Percentiles rank a stretch among this genome's conserved stretches.
Conservation (phyloP, 92 coral and sea anemone species). For the Epizoanthus illoricatus region DNA sequence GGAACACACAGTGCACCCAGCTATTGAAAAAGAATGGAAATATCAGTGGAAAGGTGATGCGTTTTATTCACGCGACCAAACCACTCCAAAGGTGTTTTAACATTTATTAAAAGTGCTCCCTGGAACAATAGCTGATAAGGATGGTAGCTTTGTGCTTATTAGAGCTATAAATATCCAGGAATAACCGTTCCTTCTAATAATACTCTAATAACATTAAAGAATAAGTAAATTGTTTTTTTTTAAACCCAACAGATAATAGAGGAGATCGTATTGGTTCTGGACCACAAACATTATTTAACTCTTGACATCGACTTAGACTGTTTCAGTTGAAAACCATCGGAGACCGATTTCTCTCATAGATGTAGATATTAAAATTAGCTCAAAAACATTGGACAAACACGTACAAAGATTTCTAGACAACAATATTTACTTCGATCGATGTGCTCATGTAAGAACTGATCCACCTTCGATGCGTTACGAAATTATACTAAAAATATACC, state of each 20-base stretch:
- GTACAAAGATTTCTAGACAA: background rate
- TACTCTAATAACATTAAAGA: constrained; percentile 30
- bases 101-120: constrained; percentile 2
- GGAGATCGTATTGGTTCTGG: background rate
- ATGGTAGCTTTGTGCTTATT: background rate
- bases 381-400: constrained; percentile 5
- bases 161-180: background rate
- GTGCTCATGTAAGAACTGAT: constrained; percentile 29
- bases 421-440: constrained; percentile 19
- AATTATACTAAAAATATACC: constrained; percentile 13
- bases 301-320: constrained; percentile 42
- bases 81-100: constrained; percentile 46
- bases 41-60: constrained; percentile 50
- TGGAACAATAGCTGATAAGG: background rate
- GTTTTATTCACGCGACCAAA: constrained; percentile 48
- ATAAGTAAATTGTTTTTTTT: constrained; percentile 31
- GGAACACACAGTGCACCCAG: constrained; percentile 49
- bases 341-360: constrained; percentile 33
- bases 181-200: constrained; percentile 39
- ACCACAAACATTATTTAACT: constrained; percentile 10
- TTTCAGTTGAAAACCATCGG: constrained; percentile 41
- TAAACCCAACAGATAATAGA: background rate
- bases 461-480: constrained; percentile 35
- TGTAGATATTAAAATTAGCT: constrained; percentile 27
- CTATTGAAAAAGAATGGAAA: constrained; percentile 38